Conservation (phyloP, 2,888 invertebrate species). For the Lysandra bellargus region DNA sequence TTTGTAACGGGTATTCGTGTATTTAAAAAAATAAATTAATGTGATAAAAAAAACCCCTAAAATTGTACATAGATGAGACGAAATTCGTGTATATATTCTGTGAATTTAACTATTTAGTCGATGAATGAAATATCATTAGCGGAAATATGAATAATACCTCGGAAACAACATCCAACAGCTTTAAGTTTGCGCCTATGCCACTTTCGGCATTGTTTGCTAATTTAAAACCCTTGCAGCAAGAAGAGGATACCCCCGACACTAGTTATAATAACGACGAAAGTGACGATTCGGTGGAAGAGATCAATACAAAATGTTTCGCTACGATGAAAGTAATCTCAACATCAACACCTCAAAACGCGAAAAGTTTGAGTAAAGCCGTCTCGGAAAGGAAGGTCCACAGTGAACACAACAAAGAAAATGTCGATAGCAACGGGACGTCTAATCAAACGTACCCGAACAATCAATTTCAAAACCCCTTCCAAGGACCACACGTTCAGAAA, state of each 20-base stretch:
- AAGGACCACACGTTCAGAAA: conserved; percentile 43
- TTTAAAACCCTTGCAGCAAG: conserved; percentile 59
- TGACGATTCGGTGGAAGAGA: conserved; percentile 58
- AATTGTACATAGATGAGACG: not conserved
- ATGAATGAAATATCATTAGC: not conserved
- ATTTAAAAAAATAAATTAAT: not conserved
- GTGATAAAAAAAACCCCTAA: not conserved
- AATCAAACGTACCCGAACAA: conserved; percentile 54
- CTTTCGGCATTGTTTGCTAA: conserved; percentile 70
- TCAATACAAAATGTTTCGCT: conserved; percentile 46
- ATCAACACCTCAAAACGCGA: conserved; percentile 52
- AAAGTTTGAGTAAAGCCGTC: conserved; percentile 52
- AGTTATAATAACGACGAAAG: conserved; percentile 66
- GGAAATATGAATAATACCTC: conserved; percentile 60
- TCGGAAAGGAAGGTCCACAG: conserved; percentile 57
- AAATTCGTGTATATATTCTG: not conserved
- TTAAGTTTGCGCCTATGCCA: conserved; percentile 72
- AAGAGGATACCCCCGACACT: conserved; percentile 55
- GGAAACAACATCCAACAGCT: conserved; percentile 67
- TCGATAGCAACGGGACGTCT: conserved; percentile 47
- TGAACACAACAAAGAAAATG: conserved; percentile 62
- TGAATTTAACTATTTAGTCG: not conserved
- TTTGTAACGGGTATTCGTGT: conserved; percentile 2
- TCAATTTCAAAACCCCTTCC: conserved; percentile 45
- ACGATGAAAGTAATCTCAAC: conserved; percentile 53